Evolutionary conservation across 2,797 vertebrate genomes (phyloP).

Genomic region (Gymnodraco acuticeps): DNA sequence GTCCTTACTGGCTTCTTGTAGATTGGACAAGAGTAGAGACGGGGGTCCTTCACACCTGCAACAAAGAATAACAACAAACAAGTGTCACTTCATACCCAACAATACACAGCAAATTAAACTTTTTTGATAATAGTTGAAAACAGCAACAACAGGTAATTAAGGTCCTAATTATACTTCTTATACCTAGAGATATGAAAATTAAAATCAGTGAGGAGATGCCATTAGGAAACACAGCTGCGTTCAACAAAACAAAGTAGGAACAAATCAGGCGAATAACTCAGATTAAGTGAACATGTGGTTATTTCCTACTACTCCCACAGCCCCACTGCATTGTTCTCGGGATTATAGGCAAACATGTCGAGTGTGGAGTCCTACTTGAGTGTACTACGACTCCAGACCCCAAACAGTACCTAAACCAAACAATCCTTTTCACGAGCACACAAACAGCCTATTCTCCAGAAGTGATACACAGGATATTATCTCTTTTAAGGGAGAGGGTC

Average conservation of each 20-base stretch:
- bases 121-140: slow-evolving; percentile 5
- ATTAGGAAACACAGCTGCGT: slow-evolving; percentile 13
- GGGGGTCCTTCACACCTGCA: slow-evolving; percentile 85
- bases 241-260: slow-evolving; percentile 28
- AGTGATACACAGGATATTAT: neutral
- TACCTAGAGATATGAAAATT: slow-evolving; percentile 17
- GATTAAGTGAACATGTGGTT: slow-evolving; percentile 1
- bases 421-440: neutral
- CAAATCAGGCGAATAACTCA: slow-evolving; percentile 11
- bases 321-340: neutral
- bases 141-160: slow-evolving; percentile 24
- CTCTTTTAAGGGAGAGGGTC: neutral
- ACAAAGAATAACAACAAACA: slow-evolving; percentile 12
- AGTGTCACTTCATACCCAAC: neutral
- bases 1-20: slow-evolving; percentile 94
- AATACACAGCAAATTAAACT: neutral
- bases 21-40: slow-evolving; percentile 92
- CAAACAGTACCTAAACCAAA: no score
- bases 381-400: neutral
- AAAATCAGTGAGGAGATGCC: slow-evolving; percentile 5
- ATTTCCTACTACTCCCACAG: neutral
- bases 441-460: slow-evolving; percentile 2
- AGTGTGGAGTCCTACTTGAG: neutral
- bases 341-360: neutral
- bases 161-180: slow-evolving; percentile 4